phyloP scores from a whole-genome alignment of 2,797 vertebrate genomes.

The Podarcis siculus region DNA sequence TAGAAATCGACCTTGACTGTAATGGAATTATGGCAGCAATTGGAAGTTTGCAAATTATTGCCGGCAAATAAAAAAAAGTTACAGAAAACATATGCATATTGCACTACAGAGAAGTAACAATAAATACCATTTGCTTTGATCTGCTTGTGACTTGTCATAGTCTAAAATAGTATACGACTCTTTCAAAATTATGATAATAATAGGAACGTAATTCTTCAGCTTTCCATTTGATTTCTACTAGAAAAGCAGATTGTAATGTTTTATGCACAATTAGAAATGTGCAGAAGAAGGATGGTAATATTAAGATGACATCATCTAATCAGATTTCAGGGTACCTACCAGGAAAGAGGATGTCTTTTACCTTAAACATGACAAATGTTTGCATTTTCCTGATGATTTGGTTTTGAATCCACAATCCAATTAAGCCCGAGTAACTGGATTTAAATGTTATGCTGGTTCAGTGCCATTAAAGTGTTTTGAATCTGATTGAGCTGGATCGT shows the following conservation, averaged over 20 bases:
- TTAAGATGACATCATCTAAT: not conserved
- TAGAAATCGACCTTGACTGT: not conserved
- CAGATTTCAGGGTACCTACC: not conserved
- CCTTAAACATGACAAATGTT: not conserved
- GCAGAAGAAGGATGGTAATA: not conserved
- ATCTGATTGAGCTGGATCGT: not conserved
- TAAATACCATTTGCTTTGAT: not conserved
- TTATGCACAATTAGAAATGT: conserved; percentile 20
- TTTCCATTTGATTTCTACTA: conserved; percentile 2
- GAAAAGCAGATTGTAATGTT: not conserved
- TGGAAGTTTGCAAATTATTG: not conserved
- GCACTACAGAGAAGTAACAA: not conserved
- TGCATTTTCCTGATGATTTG: conserved; percentile 1
- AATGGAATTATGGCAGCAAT: not conserved
- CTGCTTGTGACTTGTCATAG: not conserved
- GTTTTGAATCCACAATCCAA: not conserved
- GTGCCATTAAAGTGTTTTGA: not conserved
- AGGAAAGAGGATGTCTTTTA: conserved; percentile 12
- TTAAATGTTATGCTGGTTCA: not conserved
- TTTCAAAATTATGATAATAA: not conserved
- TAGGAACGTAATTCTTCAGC: not conserved
- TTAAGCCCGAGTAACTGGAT: not conserved
- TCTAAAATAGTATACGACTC: not conserved
- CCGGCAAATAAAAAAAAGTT: not conserved
- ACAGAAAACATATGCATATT: not conserved